phyloP scores from a whole-genome alignment of 1,140 invertebrate genomes.

The Pogonognathellus flavescens region DNA sequence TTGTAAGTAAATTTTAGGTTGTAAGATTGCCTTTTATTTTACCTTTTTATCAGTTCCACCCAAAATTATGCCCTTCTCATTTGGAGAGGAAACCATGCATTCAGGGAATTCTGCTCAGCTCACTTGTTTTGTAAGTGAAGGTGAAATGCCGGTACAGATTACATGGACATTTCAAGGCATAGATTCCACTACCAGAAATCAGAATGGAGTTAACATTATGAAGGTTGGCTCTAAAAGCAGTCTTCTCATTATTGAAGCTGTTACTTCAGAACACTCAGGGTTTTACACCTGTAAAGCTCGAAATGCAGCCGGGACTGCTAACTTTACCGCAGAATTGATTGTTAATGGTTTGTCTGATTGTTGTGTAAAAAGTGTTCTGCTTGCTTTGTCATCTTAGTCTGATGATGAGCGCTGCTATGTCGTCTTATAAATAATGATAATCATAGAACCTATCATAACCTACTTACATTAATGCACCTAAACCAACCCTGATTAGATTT shows the following conservation, averaged over 20 bases:
- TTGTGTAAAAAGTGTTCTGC: conserved; percentile 2
- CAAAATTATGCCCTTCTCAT: conserved; percentile 76
- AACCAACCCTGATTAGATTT: not conserved
- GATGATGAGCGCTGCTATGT: not conserved
- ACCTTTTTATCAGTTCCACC: conserved; percentile 74
- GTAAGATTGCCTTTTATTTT: not conserved
- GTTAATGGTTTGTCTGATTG: conserved; percentile 76
- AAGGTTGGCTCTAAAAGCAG: conserved; percentile 73
- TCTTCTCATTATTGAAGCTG: conserved; percentile 82
- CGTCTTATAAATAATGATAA: not conserved
- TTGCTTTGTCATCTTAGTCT: not conserved
- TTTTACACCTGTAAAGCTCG: conserved; percentile 67
- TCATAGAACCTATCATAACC: not conserved
- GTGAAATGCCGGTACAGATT: conserved; percentile 70
- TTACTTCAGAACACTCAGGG: conserved; percentile 70
- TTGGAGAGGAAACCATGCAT: conserved; percentile 74
- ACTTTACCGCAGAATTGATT: conserved; percentile 76
- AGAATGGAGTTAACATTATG: conserved; percentile 64
- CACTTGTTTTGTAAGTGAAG: conserved; percentile 69
- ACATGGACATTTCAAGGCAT: conserved; percentile 60
- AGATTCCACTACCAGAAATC: conserved; percentile 32
- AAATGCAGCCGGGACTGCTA: conserved; percentile 73
- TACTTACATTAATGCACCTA: not conserved
- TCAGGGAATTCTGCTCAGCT: conserved; percentile 67
- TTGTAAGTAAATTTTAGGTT: too few species aligned